Base-by-base conservation (phyloP, 2,113 vertebrate species). In the Geothlypis trichas region DNA sequence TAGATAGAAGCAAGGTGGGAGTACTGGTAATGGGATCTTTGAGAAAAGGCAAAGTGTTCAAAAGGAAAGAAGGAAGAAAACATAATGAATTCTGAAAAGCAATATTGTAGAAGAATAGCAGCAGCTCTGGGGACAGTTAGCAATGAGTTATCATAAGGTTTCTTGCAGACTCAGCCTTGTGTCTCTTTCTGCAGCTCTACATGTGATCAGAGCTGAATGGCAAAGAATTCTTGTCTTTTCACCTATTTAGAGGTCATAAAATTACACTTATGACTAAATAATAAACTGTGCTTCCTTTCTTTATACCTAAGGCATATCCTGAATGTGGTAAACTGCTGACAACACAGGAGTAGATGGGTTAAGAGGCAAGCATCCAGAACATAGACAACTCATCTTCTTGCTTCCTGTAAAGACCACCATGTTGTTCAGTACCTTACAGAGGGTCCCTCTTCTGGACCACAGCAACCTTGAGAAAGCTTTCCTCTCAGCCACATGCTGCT, bases 231-330 rank as follows among this genome's bases (percentile, higher is more conserved):
- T 54, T 89, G 15, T 66, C 33, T 87, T 72, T 39, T 93, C 92
- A 86, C 59, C 88, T 91, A 95, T 87, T 87, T 84, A 91, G 74
- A 88, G 67, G 86, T 91, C 71, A 85, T 94, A 92, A 96, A 96
- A 96, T 77, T 91, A 59, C n/a, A 52, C 63, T 93, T 92, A 78
- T 37, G 68, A 86, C 95, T 96, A 91, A 96, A 92, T 76, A 92
- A 97, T 95, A 91, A 92, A 79, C 58, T 84, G 18, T 16, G 20
- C 57, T 86, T 91, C 37, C 49, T 81, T 76, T 81, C 52, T 69
- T 84, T 71, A 49, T 81, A 67, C 75, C 65, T 72, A 54, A 76
- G 72, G 46, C 78, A 95, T 90, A 81, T 67, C 33, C 54, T 93
- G 81, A 91, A 76, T 86, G 42, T 49, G 14, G 16, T 65, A 91